Evolutionary conservation across 2,113 vertebrate species (phyloP).

Genomic region (Oryctolagus cuniculus): mOryCun1.1 NC_091443.1:48393001-48393500

Average conservation of each 20-base stretch:
- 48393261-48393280: background rate
- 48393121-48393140: background rate
- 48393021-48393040: background rate
- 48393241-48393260: background rate
- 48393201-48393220: background rate
- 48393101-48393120: background rate
- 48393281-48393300: background rate
- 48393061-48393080: background rate
- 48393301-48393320: background rate
- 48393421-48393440: background rate
- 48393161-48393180: background rate
- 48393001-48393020: background rate
- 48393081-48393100: background rate
- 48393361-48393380: background rate
- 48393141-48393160: background rate
- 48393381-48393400: background rate
- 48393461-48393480: constrained; percentile 1
- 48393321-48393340: background rate
- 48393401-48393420: background rate
- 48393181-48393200: constrained; percentile 19
- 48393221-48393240: background rate
- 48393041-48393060: background rate
- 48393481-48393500: background rate
- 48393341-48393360: background rate
- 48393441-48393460: background rate